Evolutionary conservation across 2,888 invertebrate species (phyloP), one percentile per base, ranked within the genome.

Genomic region (Drepana falcataria): DNA sequence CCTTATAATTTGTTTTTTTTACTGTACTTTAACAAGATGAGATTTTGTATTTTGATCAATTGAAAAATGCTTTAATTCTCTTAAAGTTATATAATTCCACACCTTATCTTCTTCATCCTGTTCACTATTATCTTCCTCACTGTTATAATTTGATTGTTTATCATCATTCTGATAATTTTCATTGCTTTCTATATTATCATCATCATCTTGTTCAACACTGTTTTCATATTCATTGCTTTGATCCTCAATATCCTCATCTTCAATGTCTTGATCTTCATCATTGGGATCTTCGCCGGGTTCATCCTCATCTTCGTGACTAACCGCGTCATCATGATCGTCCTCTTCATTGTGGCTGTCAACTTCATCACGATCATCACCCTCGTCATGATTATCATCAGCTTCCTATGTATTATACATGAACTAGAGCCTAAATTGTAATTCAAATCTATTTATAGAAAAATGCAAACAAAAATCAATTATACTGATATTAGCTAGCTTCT

Each of bases 311-410:
- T 61, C 59, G 4, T 63, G 55, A 47, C 56, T 49, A 37, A 63
- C 56, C 51, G 59, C 53, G 35, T 69, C 61, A 40, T 65, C 61
- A 44, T 64, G 61, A 6, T 73, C 62, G 51, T 69, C 60, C 40
- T 68, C 63, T 44, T 65, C 55, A 52, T 65, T 68, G 6, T 69
- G 72, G 52, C 82, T 79, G 37, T 77, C 71, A 34, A 75, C 55
- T 37, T 56, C 53, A 35, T 59, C 52, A 33, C 53, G 47, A n/a
- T 73, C 64, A 48, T 72, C 63, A 51, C 70, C 65, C 48, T 66
- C 64, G 35, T 77, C 68, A 53, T 69, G 71, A 51, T 71, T 71
- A 37, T 75, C 72, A 56, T 79, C 75, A 56, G 75, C 77, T 55
- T 83, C 79, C 60, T 82, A 73, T 44, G 72, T 71, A 60, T 44